These are phyloP conservation scores for Littorina saxatilis DNA, from an alignment of 1,140 invertebrate species.

Conservation along the genomic window DNA sequence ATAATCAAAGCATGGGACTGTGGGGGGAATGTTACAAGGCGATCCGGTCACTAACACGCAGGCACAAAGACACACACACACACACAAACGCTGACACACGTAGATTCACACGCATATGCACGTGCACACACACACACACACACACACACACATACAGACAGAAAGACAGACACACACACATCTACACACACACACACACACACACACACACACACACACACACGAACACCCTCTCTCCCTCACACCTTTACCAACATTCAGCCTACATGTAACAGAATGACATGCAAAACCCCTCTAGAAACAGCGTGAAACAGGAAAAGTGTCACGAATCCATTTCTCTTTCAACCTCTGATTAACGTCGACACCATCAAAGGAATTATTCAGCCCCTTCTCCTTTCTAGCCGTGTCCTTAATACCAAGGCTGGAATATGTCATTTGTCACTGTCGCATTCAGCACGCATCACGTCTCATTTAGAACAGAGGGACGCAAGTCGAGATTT, in stretches of 20 bases:
- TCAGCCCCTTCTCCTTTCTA: no score
- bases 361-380: neutral
- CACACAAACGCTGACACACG: neutral
- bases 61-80: neutral
- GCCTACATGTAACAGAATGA: no score
- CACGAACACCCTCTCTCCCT: neutral
- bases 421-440: no score
- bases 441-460: no score
- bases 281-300: no score
- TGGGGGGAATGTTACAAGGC: neutral
- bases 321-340: neutral
- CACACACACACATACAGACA: conserved; percentile 21
- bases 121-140: neutral
- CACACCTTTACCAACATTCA: neutral
- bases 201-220: conserved; percentile 25
- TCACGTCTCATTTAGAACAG: no score
- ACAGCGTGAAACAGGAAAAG: neutral
- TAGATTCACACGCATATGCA: neutral
- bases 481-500: no score
- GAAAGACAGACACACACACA: conserved; percentile 10
- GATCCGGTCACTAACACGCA: neutral
- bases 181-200: conserved; percentile 10
- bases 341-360: neutral
- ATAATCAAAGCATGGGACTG: neutral
- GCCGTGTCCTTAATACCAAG: no score